Evolutionary conservation across 2,888 invertebrate species (phyloP), one percentile per base, ranked within the genome.

Genomic region (Lasioglossum figueresi): DNA sequence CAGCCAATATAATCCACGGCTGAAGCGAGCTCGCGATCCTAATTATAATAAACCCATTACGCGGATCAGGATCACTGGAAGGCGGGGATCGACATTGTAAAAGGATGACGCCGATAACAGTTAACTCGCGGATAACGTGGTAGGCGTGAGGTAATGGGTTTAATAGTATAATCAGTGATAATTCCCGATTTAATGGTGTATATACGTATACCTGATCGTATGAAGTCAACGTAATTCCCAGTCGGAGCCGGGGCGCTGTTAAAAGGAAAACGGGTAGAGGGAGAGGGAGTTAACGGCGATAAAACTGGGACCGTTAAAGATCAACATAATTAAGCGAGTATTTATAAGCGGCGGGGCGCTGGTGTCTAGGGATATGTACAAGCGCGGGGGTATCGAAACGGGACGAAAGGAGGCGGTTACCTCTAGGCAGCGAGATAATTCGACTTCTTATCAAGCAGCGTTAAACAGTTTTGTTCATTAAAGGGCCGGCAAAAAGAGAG

Each of bases 391-490:
- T 34, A 79, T 19, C 66, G 74, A 1, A 37, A 23, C 59, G 43
- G 59, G 48, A 52, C 48, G 63, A 34, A n/a, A 48, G 72, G 63
- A 75, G 84, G 77, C 74, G 75, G 74, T 72, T 82, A 71, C 85
- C 74, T 75, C 79, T 72, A 85, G 80, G 80, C 70, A 80, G 77
- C 71, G 74, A 76, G 90, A 90, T 90, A 87, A 90, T 90, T 87
- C 80, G 79, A 84, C 82, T 90, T 90, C 90, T 90, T 90, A 90
- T 90, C 90, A 87, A 87, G 82, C 75, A 48, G 77, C 80, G 86
- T 88, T 86, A 84, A 87, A 76, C 89, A 89, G 88, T 90, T 90
- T 88, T 83, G 89, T 90, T 90, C 89, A 86, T 90, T 90, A 90
- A 83, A 75, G 66, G 79, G 66, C 27, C 70, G 19, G 66, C 66